These are phyloP conservation scores for Chrysodeixis includens DNA, from an alignment of 2,888 invertebrate genomes.

Conservation along the genomic window DNA sequence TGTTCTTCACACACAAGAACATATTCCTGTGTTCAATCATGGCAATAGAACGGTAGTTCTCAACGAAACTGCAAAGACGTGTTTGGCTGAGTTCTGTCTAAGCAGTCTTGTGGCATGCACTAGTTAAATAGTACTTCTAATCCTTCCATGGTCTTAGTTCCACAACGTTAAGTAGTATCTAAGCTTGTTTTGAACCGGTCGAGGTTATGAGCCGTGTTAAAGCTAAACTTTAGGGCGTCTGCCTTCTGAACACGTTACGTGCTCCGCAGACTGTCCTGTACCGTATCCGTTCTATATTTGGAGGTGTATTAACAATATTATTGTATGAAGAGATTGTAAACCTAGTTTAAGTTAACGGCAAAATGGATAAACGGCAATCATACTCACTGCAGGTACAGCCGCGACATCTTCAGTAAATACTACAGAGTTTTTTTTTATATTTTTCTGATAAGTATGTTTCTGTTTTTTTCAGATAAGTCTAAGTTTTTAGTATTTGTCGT, in stretches of 20 bases:
- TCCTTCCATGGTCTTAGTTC: conserved; percentile 23
- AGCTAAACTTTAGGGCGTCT: conserved; percentile 38
- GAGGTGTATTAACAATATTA: conserved; percentile 6
- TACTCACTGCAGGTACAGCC: neutral
- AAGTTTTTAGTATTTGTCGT: too few relatives aligned
- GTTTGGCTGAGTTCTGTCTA: too few relatives aligned
- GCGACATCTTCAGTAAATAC: neutral
- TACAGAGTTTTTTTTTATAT: too few relatives aligned
- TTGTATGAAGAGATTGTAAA: conserved; percentile 15
- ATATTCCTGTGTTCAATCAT: too few relatives aligned
- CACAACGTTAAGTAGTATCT: conserved; percentile 35
- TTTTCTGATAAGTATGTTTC: too few relatives aligned
- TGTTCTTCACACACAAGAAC: too few relatives aligned
- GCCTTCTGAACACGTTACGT: conserved; percentile 31
- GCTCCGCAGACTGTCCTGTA: conserved; percentile 12
- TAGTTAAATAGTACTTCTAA: too few relatives aligned
- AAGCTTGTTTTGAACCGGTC: conserved; percentile 46
- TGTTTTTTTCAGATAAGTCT: too few relatives aligned
- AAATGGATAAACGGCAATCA: neutral
- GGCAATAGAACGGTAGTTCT: too few relatives aligned
- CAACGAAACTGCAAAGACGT: too few relatives aligned
- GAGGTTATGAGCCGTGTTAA: conserved; percentile 31
- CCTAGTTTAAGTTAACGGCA: neutral
- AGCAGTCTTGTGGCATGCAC: too few relatives aligned
- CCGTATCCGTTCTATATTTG: conserved; percentile 24